A percentile compares a stretch with the other conserved stretches of the same genome.
Evolutionary conservation across 1,140 invertebrate species (phyloP).

Genomic region (Chironomus striatipennis): DNA sequence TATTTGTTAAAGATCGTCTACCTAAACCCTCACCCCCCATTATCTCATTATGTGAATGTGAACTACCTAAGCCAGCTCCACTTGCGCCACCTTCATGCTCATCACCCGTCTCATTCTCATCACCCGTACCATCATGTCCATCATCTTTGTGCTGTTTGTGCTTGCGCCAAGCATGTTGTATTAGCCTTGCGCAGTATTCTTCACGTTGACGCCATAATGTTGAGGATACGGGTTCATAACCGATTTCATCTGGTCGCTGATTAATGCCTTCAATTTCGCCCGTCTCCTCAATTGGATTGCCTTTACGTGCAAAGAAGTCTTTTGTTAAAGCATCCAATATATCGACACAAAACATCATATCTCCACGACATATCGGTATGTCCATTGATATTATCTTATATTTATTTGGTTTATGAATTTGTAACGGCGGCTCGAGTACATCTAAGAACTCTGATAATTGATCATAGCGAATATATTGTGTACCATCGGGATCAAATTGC

Average conservation of each 20-base stretch:
- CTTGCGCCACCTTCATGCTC: conserved; percentile 32
- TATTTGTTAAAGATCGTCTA: conserved; percentile 3
- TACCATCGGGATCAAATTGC: conserved; percentile 94
- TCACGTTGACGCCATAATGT: conserved; percentile 91
- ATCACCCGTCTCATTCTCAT: conserved; percentile 32
- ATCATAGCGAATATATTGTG: conserved; percentile 91
- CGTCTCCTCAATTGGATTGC: conserved; percentile 82
- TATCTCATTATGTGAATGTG: conserved; percentile 33
- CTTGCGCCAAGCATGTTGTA: conserved; percentile 88
- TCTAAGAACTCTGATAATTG: conserved; percentile 91
- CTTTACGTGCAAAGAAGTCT: conserved; percentile 94
- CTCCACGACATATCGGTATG: conserved; percentile 94
- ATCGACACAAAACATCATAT: conserved; percentile 95
- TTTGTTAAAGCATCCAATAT: conserved; percentile 92
- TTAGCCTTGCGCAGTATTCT: conserved; percentile 89
- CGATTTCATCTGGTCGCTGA: conserved; percentile 67
- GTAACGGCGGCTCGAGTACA: conserved; percentile 83
- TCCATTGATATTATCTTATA: conserved; percentile 98
- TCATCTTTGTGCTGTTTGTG: conserved; percentile 61
- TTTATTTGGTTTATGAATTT: conserved; percentile 97
- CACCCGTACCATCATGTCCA: conserved; percentile 44
- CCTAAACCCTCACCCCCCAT: conserved; percentile 28
- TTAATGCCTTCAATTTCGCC: conserved; percentile 71
- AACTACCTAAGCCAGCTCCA: conserved; percentile 30
- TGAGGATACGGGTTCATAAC: conserved; percentile 87